Conservation (phyloP, 2,888 invertebrate species). For the Punctoribates punctum region DNA sequence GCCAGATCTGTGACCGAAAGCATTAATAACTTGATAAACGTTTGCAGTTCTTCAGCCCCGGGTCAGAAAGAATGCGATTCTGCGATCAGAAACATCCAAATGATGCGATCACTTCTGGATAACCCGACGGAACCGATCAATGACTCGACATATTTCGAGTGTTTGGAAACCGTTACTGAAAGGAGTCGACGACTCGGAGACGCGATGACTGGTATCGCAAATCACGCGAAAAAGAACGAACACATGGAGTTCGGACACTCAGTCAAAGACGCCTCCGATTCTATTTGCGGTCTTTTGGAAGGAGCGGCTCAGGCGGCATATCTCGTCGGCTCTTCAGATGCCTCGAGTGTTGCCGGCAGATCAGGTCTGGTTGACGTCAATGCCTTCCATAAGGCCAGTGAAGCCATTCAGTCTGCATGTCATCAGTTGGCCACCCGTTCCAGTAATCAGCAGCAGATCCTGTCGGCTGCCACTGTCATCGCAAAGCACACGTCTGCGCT, state of each 20-base stretch:
- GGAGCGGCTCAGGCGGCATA: slow-evolving; percentile 90
- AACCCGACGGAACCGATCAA: slow-evolving; percentile 82
- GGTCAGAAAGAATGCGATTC: slow-evolving; percentile 96
- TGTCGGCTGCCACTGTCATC: slow-evolving; percentile 85
- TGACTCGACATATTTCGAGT: slow-evolving; percentile 86
- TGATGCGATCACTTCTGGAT: slow-evolving; percentile 73
- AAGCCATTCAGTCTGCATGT: slow-evolving; percentile 86
- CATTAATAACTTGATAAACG: slow-evolving; percentile 82
- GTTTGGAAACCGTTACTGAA: slow-evolving; percentile 82
- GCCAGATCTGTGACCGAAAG: slow-evolving; percentile 83
- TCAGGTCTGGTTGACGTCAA: slow-evolving; percentile 84
- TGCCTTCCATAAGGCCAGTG: slow-evolving; percentile 78
- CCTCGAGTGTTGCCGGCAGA: slow-evolving; percentile 79
- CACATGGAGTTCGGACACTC: slow-evolving; percentile 78
- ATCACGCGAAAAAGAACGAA: slow-evolving; percentile 80
- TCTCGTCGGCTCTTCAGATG: slow-evolving; percentile 86
- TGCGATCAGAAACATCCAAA: slow-evolving; percentile 84
- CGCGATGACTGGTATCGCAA: slow-evolving; percentile 91
- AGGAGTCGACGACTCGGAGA: slow-evolving; percentile 64
- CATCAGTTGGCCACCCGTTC: slow-evolving; percentile 67
- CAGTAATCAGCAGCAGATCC: slow-evolving; percentile 74
- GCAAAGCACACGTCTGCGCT: slow-evolving; percentile 94
- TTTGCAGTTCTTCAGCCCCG: slow-evolving; percentile 82
- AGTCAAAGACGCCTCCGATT: slow-evolving; percentile 75
- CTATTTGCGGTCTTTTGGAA: slow-evolving; percentile 87